phyloP scores from a whole-genome alignment of 1,140 invertebrate genomes.

The Leucophenga varia region DNA sequence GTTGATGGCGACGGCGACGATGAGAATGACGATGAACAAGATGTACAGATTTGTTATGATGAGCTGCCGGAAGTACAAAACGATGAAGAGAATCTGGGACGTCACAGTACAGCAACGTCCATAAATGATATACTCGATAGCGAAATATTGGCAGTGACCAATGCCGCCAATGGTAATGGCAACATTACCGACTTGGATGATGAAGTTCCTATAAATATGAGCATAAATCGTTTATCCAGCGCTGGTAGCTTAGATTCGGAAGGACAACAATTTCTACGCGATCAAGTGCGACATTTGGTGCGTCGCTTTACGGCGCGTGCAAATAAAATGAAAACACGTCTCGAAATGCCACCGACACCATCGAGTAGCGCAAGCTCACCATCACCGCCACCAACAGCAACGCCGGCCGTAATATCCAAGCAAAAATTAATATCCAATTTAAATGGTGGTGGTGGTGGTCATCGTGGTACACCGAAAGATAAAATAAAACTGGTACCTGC shows the following conservation, averaged over 20 bases:
- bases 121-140: conserved; percentile 30
- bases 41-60: conserved; percentile 52
- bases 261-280: conserved; percentile 45
- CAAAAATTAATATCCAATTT: conserved; percentile 18
- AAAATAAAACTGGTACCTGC: conserved; percentile 38
- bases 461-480: conserved; percentile 20
- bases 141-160: conserved; percentile 36
- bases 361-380: conserved; percentile 59
- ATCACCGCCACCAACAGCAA: conserved; percentile 27
- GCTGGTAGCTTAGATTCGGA: conserved; percentile 43
- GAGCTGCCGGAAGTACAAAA: conserved; percentile 47
- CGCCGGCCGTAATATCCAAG: conserved; percentile 10
- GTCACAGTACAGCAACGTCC: conserved; percentile 30
- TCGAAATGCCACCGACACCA: conserved; percentile 66
- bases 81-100: conserved; percentile 38
- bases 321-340: conserved; percentile 59
- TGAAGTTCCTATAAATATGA: conserved; percentile 9
- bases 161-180: too few relatives aligned
- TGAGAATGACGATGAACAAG: conserved; percentile 48
- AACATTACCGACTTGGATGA: too few relatives aligned
- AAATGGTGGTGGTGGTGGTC: background rate
- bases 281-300: conserved; percentile 62
- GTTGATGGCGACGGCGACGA: conserved; percentile 2
- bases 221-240: conserved; percentile 27
- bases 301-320: conserved; percentile 63